Evolutionary conservation across 1,140 invertebrate genomes (phyloP).

Genomic region (Phthorimaea operculella): DNA sequence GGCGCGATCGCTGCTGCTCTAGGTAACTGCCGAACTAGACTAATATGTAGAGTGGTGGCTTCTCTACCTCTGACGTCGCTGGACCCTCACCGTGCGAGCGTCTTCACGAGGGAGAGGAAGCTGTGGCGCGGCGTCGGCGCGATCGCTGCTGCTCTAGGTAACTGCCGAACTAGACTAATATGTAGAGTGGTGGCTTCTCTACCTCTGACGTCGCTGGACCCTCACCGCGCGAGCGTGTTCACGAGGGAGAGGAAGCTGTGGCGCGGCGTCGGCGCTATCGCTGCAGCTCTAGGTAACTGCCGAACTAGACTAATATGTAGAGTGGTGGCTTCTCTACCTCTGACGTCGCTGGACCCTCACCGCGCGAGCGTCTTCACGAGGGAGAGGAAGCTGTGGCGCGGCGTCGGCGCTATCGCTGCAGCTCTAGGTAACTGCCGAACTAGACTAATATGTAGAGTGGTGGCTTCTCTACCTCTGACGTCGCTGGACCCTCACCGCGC

Average conservation of each 20-base stretch:
- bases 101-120: constrained; percentile 40
- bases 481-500: constrained; percentile 55
- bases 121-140: constrained; percentile 53
- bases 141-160: constrained; percentile 50
- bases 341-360: constrained; percentile 52
- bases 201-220: constrained; percentile 50
- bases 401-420: constrained; percentile 45
- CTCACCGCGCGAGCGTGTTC: constrained; percentile 54
- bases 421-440: constrained; percentile 37
- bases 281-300: constrained; percentile 40
- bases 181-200: constrained; percentile 43
- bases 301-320: constrained; percentile 5
- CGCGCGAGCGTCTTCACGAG: constrained; percentile 53
- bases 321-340: constrained; percentile 48
- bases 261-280: constrained; percentile 50
- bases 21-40: constrained; percentile 22
- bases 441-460: too few relatives aligned
- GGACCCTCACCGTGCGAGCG: constrained; percentile 54
- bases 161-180: neutral
- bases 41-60: constrained; percentile 31
- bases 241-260: constrained; percentile 42
- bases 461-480: constrained; percentile 50
- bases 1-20: constrained; percentile 50
- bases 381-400: constrained; percentile 43
- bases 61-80: constrained; percentile 49